Percentiles rank a stretch among this genome's conserved stretches.
phyloP scores from a whole-genome alignment of 2,888 invertebrate genomes.

The Spodoptera exigua region DNA sequence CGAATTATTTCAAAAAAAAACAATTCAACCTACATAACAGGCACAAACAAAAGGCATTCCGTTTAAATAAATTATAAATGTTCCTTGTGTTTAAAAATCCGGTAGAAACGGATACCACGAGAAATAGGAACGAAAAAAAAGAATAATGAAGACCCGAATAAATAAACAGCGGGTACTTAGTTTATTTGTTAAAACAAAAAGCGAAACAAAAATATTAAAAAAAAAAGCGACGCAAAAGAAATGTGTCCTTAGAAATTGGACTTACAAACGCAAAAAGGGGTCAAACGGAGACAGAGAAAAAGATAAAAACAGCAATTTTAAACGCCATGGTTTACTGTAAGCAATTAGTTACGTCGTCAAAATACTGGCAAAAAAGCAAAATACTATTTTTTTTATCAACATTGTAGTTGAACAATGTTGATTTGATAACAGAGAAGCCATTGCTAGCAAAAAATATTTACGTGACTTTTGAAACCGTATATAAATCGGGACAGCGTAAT shows the following conservation, averaged over 20 bases:
- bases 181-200: slow-evolving; percentile 28
- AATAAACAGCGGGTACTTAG: slow-evolving; percentile 9
- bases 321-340: slow-evolving; percentile 58
- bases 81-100: slow-evolving; percentile 7
- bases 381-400: slow-evolving; percentile 34
- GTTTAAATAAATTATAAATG: slow-evolving; percentile 4
- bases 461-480: not conserved
- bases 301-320: slow-evolving; percentile 45
- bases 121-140: slow-evolving; percentile 24
- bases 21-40: too few relatives aligned
- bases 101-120: slow-evolving; percentile 25
- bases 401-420: slow-evolving; percentile 19
- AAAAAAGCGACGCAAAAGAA: slow-evolving; percentile 47
- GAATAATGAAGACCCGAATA: slow-evolving; percentile 27
- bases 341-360: slow-evolving; percentile 62
- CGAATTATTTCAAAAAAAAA: too few relatives aligned
- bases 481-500: slow-evolving; percentile 26
- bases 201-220: slow-evolving; percentile 21
- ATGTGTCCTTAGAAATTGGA: slow-evolving; percentile 56
- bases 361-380: slow-evolving; percentile 49
- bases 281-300: slow-evolving; percentile 49
- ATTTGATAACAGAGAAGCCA: slow-evolving; percentile 5
- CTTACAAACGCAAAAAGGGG: slow-evolving; percentile 58
- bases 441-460: slow-evolving; percentile 4
- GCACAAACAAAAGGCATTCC: not conserved